Conservation (phyloP, 2,797 vertebrate species). For the Megaceryle alcyon region DNA sequence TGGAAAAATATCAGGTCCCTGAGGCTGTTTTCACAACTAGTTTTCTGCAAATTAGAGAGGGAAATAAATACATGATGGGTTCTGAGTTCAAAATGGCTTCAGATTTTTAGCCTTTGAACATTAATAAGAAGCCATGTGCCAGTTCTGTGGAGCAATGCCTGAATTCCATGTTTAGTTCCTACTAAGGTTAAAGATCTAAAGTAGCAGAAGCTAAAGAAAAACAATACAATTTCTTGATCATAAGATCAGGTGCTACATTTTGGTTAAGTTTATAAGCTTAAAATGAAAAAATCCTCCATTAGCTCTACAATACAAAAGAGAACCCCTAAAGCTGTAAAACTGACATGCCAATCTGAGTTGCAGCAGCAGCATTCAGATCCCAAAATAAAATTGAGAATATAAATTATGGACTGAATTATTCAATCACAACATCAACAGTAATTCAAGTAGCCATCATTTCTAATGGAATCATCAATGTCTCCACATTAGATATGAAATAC, state of each 20-base stretch:
- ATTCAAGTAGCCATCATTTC: not conserved
- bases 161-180: not conserved
- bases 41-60: conserved; percentile 80
- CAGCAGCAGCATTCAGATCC: not conserved
- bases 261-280: conserved; percentile 15
- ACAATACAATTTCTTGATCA: not conserved
- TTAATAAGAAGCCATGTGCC: conserved; percentile 63
- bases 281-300: not conserved
- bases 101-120: conserved; percentile 73
- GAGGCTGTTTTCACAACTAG: conserved; percentile 69
- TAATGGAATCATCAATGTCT: not conserved
- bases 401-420: conserved; percentile 25
- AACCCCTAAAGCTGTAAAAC: conserved; percentile 49
- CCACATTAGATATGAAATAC: not conserved
- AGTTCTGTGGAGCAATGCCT: not conserved
- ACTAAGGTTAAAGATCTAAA: not conserved
- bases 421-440: not conserved
- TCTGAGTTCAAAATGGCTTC: conserved; percentile 74
- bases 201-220: not conserved
- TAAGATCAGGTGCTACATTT: not conserved
- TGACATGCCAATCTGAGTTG: not conserved
- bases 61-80: conserved; percentile 74
- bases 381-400: conserved; percentile 30
- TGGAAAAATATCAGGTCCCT: conserved; percentile 71
- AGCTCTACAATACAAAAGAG: not conserved